phyloP scores from a whole-genome alignment of 2,888 invertebrate genomes.

The Pterostichus madidus region DNA sequence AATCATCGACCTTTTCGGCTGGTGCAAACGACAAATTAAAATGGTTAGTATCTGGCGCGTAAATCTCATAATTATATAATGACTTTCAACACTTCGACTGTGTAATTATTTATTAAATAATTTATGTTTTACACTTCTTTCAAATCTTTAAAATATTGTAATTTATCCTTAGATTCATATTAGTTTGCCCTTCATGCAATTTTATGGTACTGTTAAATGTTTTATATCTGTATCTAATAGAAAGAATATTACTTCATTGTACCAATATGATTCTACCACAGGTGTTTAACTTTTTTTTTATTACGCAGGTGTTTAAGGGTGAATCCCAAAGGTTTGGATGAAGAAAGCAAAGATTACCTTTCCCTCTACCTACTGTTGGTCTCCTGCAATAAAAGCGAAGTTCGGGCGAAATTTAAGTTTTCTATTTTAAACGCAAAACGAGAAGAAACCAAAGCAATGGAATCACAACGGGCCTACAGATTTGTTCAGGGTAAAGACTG shows the following conservation, averaged over 20 bases:
- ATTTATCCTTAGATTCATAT: no score
- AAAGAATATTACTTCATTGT: no score
- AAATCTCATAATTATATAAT: conserved; percentile 8
- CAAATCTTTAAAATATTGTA: no score
- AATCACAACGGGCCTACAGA: conserved; percentile 96
- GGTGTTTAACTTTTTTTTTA: conserved; percentile 5
- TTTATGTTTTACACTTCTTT: background rate
- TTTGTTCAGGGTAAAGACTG: conserved; percentile 99
- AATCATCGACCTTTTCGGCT: conserved; percentile 99
- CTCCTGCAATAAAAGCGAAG: conserved; percentile 99
- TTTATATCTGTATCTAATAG: no score
- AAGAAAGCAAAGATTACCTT: conserved; percentile 99
- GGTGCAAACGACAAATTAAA: conserved; percentile 99
- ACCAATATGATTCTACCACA: background rate
- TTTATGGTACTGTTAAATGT: no score
- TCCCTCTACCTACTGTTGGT: conserved; percentile 99
- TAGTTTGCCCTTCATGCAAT: no score
- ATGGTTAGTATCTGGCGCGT: conserved; percentile 83
- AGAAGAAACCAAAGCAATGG: conserved; percentile 99
- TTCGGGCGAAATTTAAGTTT: conserved; percentile 99
- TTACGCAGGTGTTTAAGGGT: conserved; percentile 94
- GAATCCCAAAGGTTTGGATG: conserved; percentile 99
- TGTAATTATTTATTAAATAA: background rate
- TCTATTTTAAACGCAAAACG: conserved; percentile 99
- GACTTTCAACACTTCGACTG: background rate